Conservation (phyloP, 1,140 invertebrate species). For the Megalonaias nervosa region DNA sequence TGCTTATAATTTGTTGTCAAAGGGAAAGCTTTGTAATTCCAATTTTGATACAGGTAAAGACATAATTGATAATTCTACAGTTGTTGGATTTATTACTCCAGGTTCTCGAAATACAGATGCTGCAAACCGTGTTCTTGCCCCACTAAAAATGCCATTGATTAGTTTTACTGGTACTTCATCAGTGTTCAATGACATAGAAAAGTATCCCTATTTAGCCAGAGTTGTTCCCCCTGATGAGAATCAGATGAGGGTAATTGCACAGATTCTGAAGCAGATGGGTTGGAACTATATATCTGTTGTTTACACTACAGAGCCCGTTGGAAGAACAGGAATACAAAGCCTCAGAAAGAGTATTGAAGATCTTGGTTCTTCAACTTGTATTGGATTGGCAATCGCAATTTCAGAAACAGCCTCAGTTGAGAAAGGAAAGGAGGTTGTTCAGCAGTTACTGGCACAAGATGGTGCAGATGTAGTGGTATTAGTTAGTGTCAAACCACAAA, state of each 20-base stretch:
- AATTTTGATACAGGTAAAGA: slow-evolving; percentile 25
- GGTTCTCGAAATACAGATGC: slow-evolving; percentile 51
- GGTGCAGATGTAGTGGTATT: slow-evolving; percentile 55
- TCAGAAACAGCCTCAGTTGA: slow-evolving; percentile 18
- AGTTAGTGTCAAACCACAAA: slow-evolving; percentile 41
- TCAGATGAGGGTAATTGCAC: slow-evolving; percentile 82
- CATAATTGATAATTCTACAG: slow-evolving; percentile 31
- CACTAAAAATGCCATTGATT: slow-evolving; percentile 70
- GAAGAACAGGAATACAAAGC: slow-evolving; percentile 32
- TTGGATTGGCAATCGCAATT: slow-evolving; percentile 19
- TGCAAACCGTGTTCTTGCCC: slow-evolving; percentile 54
- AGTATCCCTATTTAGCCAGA: slow-evolving; percentile 83
- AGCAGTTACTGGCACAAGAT: slow-evolving; percentile 23
- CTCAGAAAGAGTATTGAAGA: slow-evolving; percentile 34
- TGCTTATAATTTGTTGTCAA: slow-evolving; percentile 67
- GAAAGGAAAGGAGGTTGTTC: slow-evolving; percentile 31
- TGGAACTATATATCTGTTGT: slow-evolving; percentile 86
- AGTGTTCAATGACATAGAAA: slow-evolving; percentile 81
- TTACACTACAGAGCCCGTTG: slow-evolving; percentile 76
- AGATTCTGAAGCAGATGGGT: slow-evolving; percentile 79
- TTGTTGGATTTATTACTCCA: slow-evolving; percentile 62
- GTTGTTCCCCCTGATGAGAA: slow-evolving; percentile 85
- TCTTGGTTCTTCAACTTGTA: slow-evolving; percentile 38
- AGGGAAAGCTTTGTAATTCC: slow-evolving; percentile 58
- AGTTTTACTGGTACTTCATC: slow-evolving; percentile 83